phyloP scores from a whole-genome alignment of 2,888 invertebrate genomes.

The Seira sanloemensis region DNA sequence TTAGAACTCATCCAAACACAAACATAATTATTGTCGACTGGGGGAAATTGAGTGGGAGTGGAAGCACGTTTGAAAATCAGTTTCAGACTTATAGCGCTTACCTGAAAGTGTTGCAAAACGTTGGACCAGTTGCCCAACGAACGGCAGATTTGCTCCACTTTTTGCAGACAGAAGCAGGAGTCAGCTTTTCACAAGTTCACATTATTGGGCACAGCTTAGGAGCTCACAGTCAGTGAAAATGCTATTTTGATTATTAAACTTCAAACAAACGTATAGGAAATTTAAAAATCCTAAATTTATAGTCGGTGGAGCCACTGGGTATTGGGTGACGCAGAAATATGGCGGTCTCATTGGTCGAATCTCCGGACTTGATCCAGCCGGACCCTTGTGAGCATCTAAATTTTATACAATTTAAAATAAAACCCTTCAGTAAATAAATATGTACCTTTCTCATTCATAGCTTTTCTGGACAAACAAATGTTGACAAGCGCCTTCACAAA shows the following conservation, averaged over 20 bases:
- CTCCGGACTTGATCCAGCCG: slow-evolving; percentile 60
- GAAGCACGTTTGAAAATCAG: slow-evolving; percentile 6
- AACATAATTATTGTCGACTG: slow-evolving; percentile 56
- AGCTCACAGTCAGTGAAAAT: slow-evolving; percentile 42
- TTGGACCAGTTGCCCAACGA: slow-evolving; percentile 43
- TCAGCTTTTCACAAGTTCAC: slow-evolving; percentile 25
- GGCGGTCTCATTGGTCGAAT: slow-evolving; percentile 38
- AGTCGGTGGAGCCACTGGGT: slow-evolving; percentile 52
- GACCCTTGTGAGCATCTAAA: slow-evolving; percentile 37
- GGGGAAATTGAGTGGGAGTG: slow-evolving; percentile 41
- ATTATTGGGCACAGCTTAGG: slow-evolving; percentile 54
- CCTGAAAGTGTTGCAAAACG: slow-evolving; percentile 31
- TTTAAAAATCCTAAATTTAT: not conserved
- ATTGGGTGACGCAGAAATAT: slow-evolving; percentile 26
- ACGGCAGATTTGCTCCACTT: slow-evolving; percentile 49
- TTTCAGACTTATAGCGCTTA: slow-evolving; percentile 20
- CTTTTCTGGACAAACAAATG: slow-evolving; percentile 36
- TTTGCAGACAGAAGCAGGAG: not conserved
- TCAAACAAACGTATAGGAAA: not conserved
- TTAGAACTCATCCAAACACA: not conserved
- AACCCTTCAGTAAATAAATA: too few species aligned
- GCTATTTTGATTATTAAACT: not conserved
- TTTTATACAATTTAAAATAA: not conserved
- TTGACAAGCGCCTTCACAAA: slow-evolving; percentile 49
- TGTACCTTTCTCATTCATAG: not conserved